phyloP scores from a whole-genome alignment of 2,113 vertebrate species.

The Phalacrocorax carbo region DNA sequence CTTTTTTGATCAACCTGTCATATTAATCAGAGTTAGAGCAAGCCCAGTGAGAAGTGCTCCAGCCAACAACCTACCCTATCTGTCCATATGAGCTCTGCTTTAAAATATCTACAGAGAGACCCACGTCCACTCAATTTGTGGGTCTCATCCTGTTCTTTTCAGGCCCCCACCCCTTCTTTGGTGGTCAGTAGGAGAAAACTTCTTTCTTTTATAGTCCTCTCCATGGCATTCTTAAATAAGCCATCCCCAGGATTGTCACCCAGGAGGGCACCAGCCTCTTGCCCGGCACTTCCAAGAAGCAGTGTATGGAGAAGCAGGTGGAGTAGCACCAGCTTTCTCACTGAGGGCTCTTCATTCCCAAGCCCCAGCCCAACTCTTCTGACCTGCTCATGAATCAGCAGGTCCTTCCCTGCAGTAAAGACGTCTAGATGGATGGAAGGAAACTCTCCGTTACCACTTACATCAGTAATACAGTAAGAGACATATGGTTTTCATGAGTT shows the following conservation, averaged over 20 bases:
- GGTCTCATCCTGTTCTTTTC: neutral
- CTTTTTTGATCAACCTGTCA: neutral
- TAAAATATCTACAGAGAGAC: neutral
- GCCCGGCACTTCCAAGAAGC: neutral
- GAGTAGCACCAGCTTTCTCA: neutral
- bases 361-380: neutral
- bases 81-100: neutral
- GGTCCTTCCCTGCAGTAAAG: neutral
- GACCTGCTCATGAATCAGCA: neutral
- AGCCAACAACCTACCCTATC: neutral
- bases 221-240: neutral
- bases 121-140: neutral
- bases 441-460: neutral
- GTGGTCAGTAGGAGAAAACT: neutral
- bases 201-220: neutral
- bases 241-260: neutral
- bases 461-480: neutral
- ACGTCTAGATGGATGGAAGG: neutral
- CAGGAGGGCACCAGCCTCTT: neutral
- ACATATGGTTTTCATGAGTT: neutral
- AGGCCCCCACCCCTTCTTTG: neutral
- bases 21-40: neutral
- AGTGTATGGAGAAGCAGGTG: neutral
- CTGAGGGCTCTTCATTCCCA: neutral
- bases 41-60: neutral